Conservation (phyloP, 2,113 vertebrate species). For the Aptenodytes patagonicus region DNA sequence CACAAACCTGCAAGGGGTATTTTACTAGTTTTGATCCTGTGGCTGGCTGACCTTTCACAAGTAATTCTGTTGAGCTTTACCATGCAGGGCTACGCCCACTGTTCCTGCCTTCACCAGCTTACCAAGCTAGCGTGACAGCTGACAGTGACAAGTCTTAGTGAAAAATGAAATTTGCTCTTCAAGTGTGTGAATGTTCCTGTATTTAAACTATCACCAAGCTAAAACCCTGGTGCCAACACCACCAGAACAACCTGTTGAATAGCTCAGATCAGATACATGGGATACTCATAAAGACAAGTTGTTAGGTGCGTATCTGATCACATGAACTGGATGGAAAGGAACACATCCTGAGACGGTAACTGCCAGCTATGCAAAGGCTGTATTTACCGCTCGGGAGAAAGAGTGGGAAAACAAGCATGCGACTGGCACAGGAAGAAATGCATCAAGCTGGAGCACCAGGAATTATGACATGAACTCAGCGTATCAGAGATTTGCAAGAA, state of each 20-base stretch:
- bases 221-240: background rate
- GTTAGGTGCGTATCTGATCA: background rate
- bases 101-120: background rate
- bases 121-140: rapidly evolving
- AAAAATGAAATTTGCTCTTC: background rate
- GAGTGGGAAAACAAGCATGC: background rate
- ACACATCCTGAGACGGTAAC: rapidly evolving
- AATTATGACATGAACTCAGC: rapidly evolving
- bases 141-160: background rate
- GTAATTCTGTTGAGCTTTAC: background rate
- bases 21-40: background rate
- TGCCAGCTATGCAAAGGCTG: background rate
- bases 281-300: background rate
- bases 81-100: rapidly evolving
- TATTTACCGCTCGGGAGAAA: background rate
- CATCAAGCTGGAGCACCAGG: background rate
- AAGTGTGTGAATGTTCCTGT: background rate
- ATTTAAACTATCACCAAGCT: background rate
- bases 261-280: background rate
- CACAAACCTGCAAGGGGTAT: too few relatives aligned
- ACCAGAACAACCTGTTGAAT: background rate
- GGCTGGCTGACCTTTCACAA: background rate
- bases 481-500: background rate
- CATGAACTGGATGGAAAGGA: background rate
- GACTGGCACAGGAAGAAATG: background rate